Conservation (phyloP, 2,888 invertebrate genomes). For the Diplazon laetatorius region DNA sequence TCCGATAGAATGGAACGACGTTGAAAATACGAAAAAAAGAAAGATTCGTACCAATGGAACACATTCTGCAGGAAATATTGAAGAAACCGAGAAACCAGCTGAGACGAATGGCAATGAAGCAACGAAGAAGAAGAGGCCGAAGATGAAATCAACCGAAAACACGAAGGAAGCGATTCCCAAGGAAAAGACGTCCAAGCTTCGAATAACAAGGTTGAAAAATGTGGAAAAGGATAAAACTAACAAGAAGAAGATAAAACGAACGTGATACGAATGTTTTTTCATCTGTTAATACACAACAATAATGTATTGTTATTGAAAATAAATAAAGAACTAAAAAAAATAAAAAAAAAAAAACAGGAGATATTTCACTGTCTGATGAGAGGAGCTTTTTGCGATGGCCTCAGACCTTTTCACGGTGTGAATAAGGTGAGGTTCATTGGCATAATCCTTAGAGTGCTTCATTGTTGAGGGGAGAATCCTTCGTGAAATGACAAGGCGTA, state of each 20-base stretch:
- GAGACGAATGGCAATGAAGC: background rate
- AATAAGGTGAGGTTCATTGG: slow-evolving; percentile 66
- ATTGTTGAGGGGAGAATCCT: slow-evolving; percentile 69
- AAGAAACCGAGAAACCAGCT: background rate
- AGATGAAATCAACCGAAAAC: background rate
- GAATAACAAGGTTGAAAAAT: background rate
- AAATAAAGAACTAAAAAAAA: no score
- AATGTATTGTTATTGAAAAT: slow-evolving; percentile 22
- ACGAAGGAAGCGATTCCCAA: no score
- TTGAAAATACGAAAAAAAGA: background rate
- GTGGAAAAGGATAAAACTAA: background rate
- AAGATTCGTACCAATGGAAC: background rate
- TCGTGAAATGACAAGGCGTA: slow-evolving; percentile 65
- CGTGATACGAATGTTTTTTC: slow-evolving; percentile 6
- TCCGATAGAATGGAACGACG: slow-evolving; percentile 13
- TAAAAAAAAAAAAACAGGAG: background rate
- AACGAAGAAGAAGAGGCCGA: slow-evolving; percentile 2
- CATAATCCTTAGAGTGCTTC: slow-evolving; percentile 78
- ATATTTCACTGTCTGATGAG: background rate
- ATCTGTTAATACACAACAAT: slow-evolving; percentile 12
- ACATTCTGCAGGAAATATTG: background rate
- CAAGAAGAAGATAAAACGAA: slow-evolving; percentile 20
- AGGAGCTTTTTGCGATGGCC: slow-evolving; percentile 13
- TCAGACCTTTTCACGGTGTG: slow-evolving; percentile 24
- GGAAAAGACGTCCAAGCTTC: background rate